Evolutionary conservation across 2,888 invertebrate species (phyloP), one percentile per base, ranked within the genome.

Genomic region (Pristionchus japonicus): DNA sequence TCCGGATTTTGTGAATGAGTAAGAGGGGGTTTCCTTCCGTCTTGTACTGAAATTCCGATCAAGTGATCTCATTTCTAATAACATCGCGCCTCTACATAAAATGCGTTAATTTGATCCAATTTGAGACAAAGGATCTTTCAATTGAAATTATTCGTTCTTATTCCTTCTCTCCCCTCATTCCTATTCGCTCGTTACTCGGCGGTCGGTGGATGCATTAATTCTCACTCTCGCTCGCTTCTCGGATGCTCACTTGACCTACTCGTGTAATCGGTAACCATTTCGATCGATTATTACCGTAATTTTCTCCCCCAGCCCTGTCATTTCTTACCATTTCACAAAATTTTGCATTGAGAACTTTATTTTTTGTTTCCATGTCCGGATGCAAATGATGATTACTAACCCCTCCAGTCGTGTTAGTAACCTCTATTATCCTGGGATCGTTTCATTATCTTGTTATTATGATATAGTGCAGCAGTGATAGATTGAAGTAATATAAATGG

Each of bases 231-330:
- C 67, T 67, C 67, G 67, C 15, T 15, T 67, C 34, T 67, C n/a
- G 37, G 37, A 70, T 70, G 34, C 34, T 70, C 20, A 70, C 70
- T 20, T 70, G 37, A 70, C 17, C 70, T 70, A 70, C 70, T 70
- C 70, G 37, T 17, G 70, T 37, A 37, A 37, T 70, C 70, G 70
- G 70, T 70, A 70, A 70, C n/a, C n/a, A n/a, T n/a, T n/a, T n/a
- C n/a, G n/a, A n/a, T 3, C 23, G 64, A 31, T 67, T 37, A 37
- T 40, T 34, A 23, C 37, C 57, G n/a, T 7, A n/a, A 23, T 57
- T 57, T 57, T 57, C 3, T n/a, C 6, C n/a, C n/a, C n/a, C n/a
- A n/a, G n/a, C n/a, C n/a, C n/a, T n/a, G n/a, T n/a, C n/a, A n/a
- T n/a, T n/a, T n/a, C n/a, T n/a, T n/a, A n/a, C n/a, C n/a, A n/a